A percentile compares a stretch with the other conserved stretches of the same genome.
Conservation (phyloP, 2,797 vertebrate species). For the Phylloscopus collybita region DNA sequence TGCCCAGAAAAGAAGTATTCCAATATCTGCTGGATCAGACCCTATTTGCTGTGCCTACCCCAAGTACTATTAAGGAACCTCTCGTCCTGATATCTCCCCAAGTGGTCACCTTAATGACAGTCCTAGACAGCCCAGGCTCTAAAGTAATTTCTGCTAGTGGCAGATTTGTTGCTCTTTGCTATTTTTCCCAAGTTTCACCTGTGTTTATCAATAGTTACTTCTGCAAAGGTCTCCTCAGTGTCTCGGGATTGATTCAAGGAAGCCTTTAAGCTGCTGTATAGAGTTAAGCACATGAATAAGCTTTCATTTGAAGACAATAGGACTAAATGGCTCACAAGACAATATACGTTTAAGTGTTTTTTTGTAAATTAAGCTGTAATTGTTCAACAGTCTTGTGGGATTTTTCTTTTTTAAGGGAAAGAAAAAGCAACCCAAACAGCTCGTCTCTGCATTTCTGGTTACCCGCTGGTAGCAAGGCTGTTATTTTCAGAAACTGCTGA, state of each 20-base stretch:
- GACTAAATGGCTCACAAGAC: constrained; percentile 43
- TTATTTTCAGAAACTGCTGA: constrained; percentile 23
- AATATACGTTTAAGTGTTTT: not conserved
- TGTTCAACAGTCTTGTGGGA: constrained; percentile 7
- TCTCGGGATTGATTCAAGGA: constrained; percentile 29
- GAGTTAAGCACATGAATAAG: constrained; percentile 1
- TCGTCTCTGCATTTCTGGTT: not conserved
- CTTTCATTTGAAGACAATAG: constrained; percentile 44
- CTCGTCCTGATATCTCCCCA: not conserved
- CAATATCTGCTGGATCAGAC: not conserved
- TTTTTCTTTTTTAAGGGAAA: not conserved
- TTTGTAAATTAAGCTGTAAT: constrained; percentile 53
- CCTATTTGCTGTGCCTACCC: not conserved
- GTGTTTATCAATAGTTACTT: constrained; percentile 37
- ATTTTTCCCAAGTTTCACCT: constrained; percentile 9
- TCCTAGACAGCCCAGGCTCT: not conserved
- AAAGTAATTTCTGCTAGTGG: not conserved
- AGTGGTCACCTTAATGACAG: not conserved
- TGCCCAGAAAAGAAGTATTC: not conserved
- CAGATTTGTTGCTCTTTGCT: not conserved
- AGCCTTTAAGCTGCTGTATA: constrained; percentile 5
- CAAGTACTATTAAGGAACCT: constrained; percentile 16
- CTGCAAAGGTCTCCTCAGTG: constrained; percentile 31
- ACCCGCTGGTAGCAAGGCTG: not conserved
- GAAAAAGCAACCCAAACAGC: not conserved